A percentile compares a stretch with the other conserved stretches of the same genome.
Conservation (phyloP, 2,113 vertebrate species). For the Myodes glareolus region DNA sequence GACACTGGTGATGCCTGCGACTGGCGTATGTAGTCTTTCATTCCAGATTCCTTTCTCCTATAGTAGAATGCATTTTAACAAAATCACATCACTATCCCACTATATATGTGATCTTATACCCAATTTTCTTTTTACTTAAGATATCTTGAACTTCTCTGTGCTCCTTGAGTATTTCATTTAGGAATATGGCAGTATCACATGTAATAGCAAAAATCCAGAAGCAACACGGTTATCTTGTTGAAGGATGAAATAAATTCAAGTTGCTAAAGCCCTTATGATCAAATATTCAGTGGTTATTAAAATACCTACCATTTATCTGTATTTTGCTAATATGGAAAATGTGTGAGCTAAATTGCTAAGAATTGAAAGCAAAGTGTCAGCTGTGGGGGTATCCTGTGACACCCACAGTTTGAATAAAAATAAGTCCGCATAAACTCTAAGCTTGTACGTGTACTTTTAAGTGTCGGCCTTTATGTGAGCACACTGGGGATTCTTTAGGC, state of each 20-base stretch:
- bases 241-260: background rate
- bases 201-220: constrained; percentile 37
- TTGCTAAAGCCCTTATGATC: background rate
- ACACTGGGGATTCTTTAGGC: background rate
- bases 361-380: background rate
- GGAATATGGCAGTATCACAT: background rate
- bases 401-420: background rate
- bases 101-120: background rate
- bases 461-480: background rate
- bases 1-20: background rate
- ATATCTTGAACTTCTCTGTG: background rate
- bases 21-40: background rate
- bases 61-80: background rate
- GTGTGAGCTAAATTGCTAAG: background rate
- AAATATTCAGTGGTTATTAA: background rate
- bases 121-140: constrained; percentile 1
- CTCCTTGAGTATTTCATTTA: background rate
- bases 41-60: background rate
- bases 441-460: background rate
- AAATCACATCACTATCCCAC: background rate
- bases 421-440: background rate
- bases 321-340: background rate
- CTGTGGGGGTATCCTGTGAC: background rate
- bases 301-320: background rate
- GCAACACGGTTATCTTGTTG: background rate